Conservation (phyloP, 2,888 invertebrate genomes). For the Apotomis capreana region DNA sequence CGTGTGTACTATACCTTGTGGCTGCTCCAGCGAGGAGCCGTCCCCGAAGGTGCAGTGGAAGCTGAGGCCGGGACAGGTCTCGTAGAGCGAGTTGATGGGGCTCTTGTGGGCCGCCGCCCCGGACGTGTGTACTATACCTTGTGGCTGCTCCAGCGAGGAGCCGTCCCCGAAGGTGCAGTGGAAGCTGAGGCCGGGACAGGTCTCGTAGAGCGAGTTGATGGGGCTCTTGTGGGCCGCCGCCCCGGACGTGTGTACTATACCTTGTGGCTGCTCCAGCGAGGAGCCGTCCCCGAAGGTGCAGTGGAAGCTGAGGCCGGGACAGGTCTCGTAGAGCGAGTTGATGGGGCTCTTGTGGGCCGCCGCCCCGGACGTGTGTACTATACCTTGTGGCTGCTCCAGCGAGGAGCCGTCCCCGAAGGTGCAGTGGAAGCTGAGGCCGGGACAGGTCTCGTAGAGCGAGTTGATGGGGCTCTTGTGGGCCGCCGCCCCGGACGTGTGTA, state of each 20-base stretch:
- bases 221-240: neutral
- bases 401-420: too few species aligned
- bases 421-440: too few species aligned
- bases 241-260: constrained; percentile 45
- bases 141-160: neutral
- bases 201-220: neutral
- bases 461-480: too few species aligned
- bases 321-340: constrained; percentile 93
- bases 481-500: too few species aligned
- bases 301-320: constrained; percentile 89
- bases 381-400: too few species aligned
- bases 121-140: neutral
- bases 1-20: neutral
- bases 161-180: neutral
- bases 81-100: neutral
- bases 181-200: neutral
- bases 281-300: constrained; percentile 85
- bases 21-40: neutral
- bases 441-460: too few species aligned
- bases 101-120: neutral
- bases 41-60: neutral
- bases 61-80: neutral
- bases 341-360: too few species aligned
- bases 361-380: too few species aligned
- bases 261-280: constrained; percentile 65